These are phyloP conservation scores for Gadus macrocephalus DNA, from an alignment of 2,113 vertebrate species.

Conservation along the genomic window DNA sequence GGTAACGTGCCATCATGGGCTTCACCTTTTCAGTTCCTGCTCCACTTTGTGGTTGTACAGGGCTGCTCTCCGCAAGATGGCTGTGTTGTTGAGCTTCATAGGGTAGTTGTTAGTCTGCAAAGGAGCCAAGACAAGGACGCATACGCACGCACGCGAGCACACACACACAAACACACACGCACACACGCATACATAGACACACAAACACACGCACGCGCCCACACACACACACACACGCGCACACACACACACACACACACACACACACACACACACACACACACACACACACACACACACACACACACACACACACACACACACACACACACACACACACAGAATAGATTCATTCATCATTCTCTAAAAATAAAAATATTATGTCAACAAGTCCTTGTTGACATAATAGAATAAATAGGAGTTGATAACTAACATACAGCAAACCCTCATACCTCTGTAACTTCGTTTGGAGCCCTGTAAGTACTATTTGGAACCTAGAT, in stretches of 20 bases:
- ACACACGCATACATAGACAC: too few relatives aligned
- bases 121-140: slow-evolving; percentile 1
- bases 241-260: background rate
- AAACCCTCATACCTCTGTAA: slow-evolving; percentile 72
- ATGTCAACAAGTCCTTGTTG: background rate
- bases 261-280: too few relatives aligned
- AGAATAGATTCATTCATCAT: too few relatives aligned
- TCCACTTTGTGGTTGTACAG: slow-evolving; percentile 78
- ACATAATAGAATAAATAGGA: background rate
- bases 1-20: background rate
- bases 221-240: too few relatives aligned
- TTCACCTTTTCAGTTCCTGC: slow-evolving; percentile 80
- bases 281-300: too few relatives aligned
- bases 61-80: slow-evolving; percentile 82
- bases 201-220: too few relatives aligned
- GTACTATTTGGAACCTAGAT: slow-evolving; percentile 79
- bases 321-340: too few relatives aligned
- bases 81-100: slow-evolving; percentile 83
- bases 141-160: background rate
- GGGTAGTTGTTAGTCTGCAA: slow-evolving; percentile 71
- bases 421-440: too few relatives aligned
- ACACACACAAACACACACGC: background rate
- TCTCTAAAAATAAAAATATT: too few relatives aligned
- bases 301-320: too few relatives aligned
- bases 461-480: slow-evolving; percentile 77